Percentiles rank a stretch among this genome's conserved stretches.
Conservation (phyloP, 2,113 vertebrate species). For the Aviceda subcristata region DNA sequence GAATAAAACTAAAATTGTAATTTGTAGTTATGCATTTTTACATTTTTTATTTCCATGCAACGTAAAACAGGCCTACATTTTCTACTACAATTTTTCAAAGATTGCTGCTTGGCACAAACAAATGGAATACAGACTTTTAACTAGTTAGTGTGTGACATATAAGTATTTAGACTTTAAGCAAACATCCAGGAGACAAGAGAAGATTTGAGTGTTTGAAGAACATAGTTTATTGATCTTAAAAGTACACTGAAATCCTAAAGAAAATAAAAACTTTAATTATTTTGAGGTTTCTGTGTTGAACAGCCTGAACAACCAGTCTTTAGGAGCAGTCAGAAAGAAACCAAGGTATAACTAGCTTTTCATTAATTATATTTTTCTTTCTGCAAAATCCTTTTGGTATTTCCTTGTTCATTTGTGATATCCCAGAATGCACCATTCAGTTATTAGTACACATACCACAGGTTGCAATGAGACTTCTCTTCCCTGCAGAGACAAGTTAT, state of each 20-base stretch:
- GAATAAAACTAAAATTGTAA: neutral
- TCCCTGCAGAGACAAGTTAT: neutral
- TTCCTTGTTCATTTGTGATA: neutral
- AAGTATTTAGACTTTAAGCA: neutral
- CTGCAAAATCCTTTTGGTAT: neutral
- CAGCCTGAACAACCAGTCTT: neutral
- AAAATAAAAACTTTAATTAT: neutral
- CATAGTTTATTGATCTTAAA: neutral
- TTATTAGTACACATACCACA: neutral
- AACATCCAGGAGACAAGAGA: neutral
- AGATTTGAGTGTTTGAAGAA: neutral
- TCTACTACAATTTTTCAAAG: neutral
- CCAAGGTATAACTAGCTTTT: neutral
- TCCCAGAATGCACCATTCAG: neutral
- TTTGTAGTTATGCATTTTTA: neutral
- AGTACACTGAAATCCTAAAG: neutral
- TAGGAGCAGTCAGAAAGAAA: neutral
- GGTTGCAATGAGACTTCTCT: neutral
- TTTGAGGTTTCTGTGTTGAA: neutral
- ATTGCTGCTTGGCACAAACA: neutral
- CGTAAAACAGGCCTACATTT: neutral
- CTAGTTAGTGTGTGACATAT: neutral
- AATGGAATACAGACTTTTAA: neutral
- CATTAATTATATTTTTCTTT: neutral
- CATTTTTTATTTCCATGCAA: neutral